These are phyloP conservation scores for Atta texana DNA, from an alignment of 1,140 invertebrate genomes.

Conservation along the genomic window DNA sequence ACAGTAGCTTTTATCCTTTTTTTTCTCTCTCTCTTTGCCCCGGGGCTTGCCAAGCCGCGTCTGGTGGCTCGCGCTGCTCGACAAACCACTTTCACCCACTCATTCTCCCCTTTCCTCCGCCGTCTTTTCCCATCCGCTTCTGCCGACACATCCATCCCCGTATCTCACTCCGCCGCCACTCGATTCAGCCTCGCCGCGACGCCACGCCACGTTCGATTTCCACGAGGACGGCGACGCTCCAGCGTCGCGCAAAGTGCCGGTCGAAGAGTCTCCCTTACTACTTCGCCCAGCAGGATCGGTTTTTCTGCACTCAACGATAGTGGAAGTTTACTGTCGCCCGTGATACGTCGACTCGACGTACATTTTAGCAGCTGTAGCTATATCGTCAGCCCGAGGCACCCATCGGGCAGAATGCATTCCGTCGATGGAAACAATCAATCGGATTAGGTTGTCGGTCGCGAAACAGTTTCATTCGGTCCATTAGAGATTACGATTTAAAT, in stretches of 20 bases:
- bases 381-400: neutral
- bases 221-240: slow-evolving; percentile 49
- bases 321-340: slow-evolving; percentile 64
- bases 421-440: slow-evolving; percentile 58
- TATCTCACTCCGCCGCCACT: slow-evolving; percentile 52
- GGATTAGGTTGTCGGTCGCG: slow-evolving; percentile 26
- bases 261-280: slow-evolving; percentile 63
- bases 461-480: slow-evolving; percentile 45
- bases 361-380: slow-evolving; percentile 45
- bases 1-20: slow-evolving; percentile 51
- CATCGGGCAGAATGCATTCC: slow-evolving; percentile 45
- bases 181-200: slow-evolving; percentile 60
- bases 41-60: slow-evolving; percentile 44
- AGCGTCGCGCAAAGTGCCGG: slow-evolving; percentile 55
- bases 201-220: slow-evolving; percentile 63
- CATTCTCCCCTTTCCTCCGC: slow-evolving; percentile 35
- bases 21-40: slow-evolving; percentile 10
- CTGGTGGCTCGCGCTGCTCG: slow-evolving; percentile 56
- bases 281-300: slow-evolving; percentile 61
- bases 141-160: slow-evolving; percentile 65
- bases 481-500: slow-evolving; percentile 50
- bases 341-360: slow-evolving; percentile 60
- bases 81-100: slow-evolving; percentile 63
- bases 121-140: slow-evolving; percentile 66
- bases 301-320: slow-evolving; percentile 64